Evolutionary conservation across 2,113 vertebrate genomes (phyloP).

Genomic region (Ornithorhynchus anatinus): DNA sequence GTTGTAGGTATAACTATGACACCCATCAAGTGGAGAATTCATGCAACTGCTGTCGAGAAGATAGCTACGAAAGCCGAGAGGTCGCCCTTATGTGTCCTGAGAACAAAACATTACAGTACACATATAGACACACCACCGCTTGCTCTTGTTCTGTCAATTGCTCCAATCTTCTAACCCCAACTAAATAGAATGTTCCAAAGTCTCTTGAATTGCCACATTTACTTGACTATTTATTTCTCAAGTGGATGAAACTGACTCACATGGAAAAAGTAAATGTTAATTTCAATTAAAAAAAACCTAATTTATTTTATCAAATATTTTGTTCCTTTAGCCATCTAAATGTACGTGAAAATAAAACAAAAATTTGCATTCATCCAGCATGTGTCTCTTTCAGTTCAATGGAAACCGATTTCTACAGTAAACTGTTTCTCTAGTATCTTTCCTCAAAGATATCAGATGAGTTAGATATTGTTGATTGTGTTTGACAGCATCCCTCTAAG

Average conservation of each 20-base stretch:
- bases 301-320: background rate
- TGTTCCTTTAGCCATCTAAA: background rate
- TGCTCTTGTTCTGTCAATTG: slow-evolving; percentile 42
- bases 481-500: too few relatives aligned
- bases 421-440: too few relatives aligned
- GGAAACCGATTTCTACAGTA: background rate
- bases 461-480: too few relatives aligned
- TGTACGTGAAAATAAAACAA: slow-evolving; percentile 44
- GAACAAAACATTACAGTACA: background rate
- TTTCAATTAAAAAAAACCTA: background rate
- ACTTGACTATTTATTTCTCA: slow-evolving; percentile 8
- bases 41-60: slow-evolving; percentile 43
- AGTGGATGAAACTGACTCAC: background rate
- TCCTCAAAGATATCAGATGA: too few relatives aligned
- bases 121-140: slow-evolving; percentile 21
- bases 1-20: slow-evolving; percentile 38
- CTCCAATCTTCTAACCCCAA: fast-evolving
- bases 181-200: background rate
- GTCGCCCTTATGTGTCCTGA: slow-evolving; percentile 15
- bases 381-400: background rate
- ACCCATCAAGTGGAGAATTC: slow-evolving; percentile 22
- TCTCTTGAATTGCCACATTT: background rate
- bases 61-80: background rate
- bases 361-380: slow-evolving; percentile 1
- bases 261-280: background rate